Percentiles rank a stretch among this genome's conserved stretches.
These are phyloP conservation scores for Abrostola tripartita DNA, from an alignment of 2,888 invertebrate genomes.

Conservation along the genomic window DNA sequence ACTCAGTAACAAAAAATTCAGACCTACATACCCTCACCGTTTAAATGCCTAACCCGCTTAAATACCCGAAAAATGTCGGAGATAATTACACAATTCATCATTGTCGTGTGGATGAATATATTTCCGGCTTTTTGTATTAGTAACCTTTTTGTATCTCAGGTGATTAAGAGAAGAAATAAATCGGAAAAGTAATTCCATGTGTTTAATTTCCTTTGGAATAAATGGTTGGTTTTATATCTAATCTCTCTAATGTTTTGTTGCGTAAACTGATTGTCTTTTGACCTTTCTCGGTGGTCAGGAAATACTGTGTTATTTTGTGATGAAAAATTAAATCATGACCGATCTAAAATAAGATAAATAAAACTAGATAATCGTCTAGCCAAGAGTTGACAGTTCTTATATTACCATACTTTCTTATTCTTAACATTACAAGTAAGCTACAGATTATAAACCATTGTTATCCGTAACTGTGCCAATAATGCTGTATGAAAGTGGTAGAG, in stretches of 20 bases:
- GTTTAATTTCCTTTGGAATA: neutral
- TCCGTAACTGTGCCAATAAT: too few species aligned
- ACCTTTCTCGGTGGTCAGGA: neutral
- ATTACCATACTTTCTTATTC: too few species aligned
- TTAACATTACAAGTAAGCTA: too few species aligned
- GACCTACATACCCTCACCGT: constrained; percentile 38
- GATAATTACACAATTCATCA: constrained; percentile 68
- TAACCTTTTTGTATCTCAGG: constrained; percentile 33
- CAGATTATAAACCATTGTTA: too few species aligned
- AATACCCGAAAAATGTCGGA: constrained; percentile 64
- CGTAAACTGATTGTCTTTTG: too few species aligned
- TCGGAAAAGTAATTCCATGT: constrained; percentile 17
- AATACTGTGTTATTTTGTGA: neutral
- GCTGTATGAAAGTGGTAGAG: too few species aligned
- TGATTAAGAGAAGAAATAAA: constrained; percentile 36
- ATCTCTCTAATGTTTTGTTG: neutral
- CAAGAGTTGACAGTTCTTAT: too few species aligned
- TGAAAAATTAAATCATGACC: too few species aligned
- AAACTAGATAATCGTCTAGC: too few species aligned
- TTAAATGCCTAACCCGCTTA: constrained; percentile 55
- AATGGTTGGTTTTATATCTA: neutral
- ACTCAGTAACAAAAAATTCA: constrained; percentile 48
- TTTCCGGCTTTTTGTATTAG: constrained; percentile 48
- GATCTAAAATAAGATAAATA: too few species aligned
- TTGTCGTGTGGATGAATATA: constrained; percentile 61